These are phyloP conservation scores for Coregonus ussuriensis DNA, from an alignment of 2,797 vertebrate species.

Conservation along the genomic window DNA sequence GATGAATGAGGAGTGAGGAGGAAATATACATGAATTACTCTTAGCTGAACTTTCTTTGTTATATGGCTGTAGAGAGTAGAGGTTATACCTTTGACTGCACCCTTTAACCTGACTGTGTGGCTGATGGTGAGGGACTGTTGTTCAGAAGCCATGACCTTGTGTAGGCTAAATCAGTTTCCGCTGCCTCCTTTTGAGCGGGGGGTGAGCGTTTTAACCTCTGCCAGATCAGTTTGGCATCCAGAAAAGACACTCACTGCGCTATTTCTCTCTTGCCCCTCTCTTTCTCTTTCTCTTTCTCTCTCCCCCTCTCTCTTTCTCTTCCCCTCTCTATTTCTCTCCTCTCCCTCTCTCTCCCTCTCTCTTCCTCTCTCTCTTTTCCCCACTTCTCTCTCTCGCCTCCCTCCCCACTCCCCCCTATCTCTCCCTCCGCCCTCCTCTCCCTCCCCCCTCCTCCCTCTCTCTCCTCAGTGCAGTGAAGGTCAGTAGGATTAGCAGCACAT, in stretches of 20 bases:
- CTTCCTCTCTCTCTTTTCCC: constrained; percentile 16
- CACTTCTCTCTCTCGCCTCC: too few relatives aligned
- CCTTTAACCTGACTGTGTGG: neutral
- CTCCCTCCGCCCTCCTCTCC: constrained; percentile 18
- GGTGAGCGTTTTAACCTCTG: constrained; percentile 58
- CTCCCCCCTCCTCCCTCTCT: constrained; percentile 46
- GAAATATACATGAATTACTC: neutral
- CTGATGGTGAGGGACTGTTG: constrained; percentile 32
- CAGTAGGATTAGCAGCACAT: constrained; percentile 71
- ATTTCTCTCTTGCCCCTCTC: neutral
- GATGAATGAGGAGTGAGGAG: too few relatives aligned
- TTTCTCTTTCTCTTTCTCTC: constrained; percentile 33
- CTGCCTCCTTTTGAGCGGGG: constrained; percentile 54
- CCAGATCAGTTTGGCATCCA: constrained; percentile 67
- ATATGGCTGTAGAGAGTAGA: neutral
- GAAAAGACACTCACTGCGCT: constrained; percentile 10
- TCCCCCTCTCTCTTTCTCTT: too few relatives aligned
- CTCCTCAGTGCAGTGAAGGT: constrained; percentile 62
- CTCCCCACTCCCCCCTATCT: too few relatives aligned
- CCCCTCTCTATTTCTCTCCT: neutral
- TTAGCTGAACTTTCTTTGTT: neutral
- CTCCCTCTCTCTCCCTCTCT: constrained; percentile 50
- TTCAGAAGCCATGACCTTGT: constrained; percentile 56
- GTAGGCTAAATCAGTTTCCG: constrained; percentile 61
- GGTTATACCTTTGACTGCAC: neutral